Base-by-base conservation (phyloP, 2,113 vertebrate genomes). In the Montifringilla adamsi region DNA sequence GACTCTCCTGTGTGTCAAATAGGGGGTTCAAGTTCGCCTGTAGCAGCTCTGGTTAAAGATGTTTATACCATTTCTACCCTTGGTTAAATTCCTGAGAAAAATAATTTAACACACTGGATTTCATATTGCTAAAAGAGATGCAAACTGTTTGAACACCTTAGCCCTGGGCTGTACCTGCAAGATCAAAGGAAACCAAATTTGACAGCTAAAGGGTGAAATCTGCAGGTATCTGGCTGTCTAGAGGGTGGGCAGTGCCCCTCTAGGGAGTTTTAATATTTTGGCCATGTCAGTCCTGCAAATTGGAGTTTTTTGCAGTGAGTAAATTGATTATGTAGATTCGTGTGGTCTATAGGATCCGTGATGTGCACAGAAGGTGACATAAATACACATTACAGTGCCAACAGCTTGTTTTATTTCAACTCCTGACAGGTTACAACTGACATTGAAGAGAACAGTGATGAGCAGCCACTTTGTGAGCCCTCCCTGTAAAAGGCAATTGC, bases 371-470 rank as follows among this genome's bases (percentile, higher is more conserved):
- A 85, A 93, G 72, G 87, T 85, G 68, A 37, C 82, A 85, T 85
- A 90, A 95, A 89, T 74, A 64, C 17, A 27, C 12, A 30, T 35
- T 85, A 35, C 52, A n/a, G 70, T 49, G 56, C 55, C 63, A 91
- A 80, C 55, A 80, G 59, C 72, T 78, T 88, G 64, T 79, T 89
- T 75, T 68, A 70, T 69, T 63, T 76, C 94, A 53, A 1, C 15
- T 24, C 44, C 70, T 96, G 94, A 90, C 94, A 97, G 97, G 96
- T 98, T 93, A 96, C 69, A 27, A 46, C 73, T 87, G 92, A 97
- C 94, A 84, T 35, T 17, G 89, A 95, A 60, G 97, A 95, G 41
- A 94, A 97, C 56, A 96, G 95, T 31, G 94, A 97, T 6, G 86
- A 98, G 88, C 95, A 95, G 27, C 94, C 96, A 28, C 76, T 94